phyloP scores from a whole-genome alignment of 1,140 invertebrate genomes.

The Bombus difficillimus region DNA sequence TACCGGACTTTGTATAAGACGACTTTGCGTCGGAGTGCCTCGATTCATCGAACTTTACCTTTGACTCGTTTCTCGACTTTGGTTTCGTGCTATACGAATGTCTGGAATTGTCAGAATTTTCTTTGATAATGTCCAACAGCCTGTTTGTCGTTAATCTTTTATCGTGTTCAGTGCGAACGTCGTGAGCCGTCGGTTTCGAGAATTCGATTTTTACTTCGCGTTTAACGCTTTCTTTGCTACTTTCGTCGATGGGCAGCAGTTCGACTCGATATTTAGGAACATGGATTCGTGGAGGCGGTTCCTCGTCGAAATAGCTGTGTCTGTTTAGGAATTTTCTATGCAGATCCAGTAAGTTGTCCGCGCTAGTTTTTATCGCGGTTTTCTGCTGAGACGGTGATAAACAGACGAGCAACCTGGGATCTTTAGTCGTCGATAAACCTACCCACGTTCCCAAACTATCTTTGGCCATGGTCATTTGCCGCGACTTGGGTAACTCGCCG shows the following conservation, averaged over 20 bases:
- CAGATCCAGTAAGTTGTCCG: constrained; percentile 86
- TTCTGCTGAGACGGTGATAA: constrained; percentile 88
- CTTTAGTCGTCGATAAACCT: constrained; percentile 83
- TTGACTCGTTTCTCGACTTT: neutral
- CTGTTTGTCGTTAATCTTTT: constrained; percentile 71
- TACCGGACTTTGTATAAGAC: neutral
- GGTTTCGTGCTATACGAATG: neutral
- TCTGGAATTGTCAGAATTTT: constrained; percentile 69
- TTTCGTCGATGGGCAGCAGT: constrained; percentile 35
- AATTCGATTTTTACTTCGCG: neutral
- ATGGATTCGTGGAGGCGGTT: constrained; percentile 63
- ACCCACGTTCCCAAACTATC: constrained; percentile 80
- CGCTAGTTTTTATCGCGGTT: constrained; percentile 79
- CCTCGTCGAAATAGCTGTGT: constrained; percentile 83
- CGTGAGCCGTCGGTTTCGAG: neutral
- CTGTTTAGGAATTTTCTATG: constrained; percentile 87
- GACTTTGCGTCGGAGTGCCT: neutral
- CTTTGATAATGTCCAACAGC: constrained; percentile 84
- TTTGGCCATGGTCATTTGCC: constrained; percentile 69
- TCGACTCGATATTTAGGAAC: constrained; percentile 74
- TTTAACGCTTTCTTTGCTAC: neutral
- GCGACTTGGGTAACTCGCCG: constrained; percentile 24
- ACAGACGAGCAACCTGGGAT: constrained; percentile 86
- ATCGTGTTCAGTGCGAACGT: neutral
- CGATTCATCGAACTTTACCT: neutral